Evolutionary conservation across 2,797 vertebrate genomes (phyloP), one percentile per base, ranked within the genome.

Genomic region (Salmo trutta): DNA sequence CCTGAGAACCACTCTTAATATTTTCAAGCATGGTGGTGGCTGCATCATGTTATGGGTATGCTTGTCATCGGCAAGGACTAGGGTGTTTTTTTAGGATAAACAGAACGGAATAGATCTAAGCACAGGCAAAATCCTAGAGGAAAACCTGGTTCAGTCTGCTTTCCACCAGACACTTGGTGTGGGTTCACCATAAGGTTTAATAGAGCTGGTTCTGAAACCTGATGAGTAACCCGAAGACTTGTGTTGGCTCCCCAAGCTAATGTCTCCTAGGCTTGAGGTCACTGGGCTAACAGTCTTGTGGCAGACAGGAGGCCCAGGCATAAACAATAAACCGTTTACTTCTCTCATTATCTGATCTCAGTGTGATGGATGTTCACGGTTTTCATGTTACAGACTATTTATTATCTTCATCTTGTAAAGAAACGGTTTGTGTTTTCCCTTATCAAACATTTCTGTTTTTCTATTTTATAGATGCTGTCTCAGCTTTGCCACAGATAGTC

Each of bases 361-460:
- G 59, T 24, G 59, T 64, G 59, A 64, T 24, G 59, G 59, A 64
- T 64, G 59, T 24, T 24, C 21, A 24, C 67, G n/a, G 54, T 78
- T 62, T 64, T 73, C 27, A 66, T 56, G 33, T 64, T 29, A n/a
- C 33, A 41, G 59, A 64, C 10, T 24, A 64, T 64, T 64, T 64
- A 64, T 64, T 64, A 27, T 64, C 59, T 64, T 64, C 21, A 64
- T 64, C 59, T 24, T 10, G 7, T 24, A 24, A 12, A 64, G 21
- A 27, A 62, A 64, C 21, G 59, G 21, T 64, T 64, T 64, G n/a
- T 24, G 21, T 64, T 64, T 64, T 64, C 59, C 59, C n/a, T 62
- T 62, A 21, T 62, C 59, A 62, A 62, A 62, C 16, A 21, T 62
- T 62, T 62, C 59, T 17, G 19, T 62, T 41, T 41, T 24, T 8